phyloP scores from a whole-genome alignment of 2,888 invertebrate genomes.

The Hesperia comma region DNA sequence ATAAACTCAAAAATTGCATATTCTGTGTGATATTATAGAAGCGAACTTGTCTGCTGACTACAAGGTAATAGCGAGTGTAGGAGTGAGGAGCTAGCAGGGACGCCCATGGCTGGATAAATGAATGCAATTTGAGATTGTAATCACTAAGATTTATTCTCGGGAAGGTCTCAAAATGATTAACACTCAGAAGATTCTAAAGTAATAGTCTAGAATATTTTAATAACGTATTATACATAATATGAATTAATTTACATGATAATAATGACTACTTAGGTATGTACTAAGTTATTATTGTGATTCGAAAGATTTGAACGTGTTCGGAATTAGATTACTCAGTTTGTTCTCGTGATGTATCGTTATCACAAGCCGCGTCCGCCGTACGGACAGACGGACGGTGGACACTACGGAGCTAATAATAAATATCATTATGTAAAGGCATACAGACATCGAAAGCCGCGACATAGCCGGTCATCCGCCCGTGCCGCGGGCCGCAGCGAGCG shows the following conservation, averaged over 20 bases:
- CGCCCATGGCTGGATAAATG: not conserved
- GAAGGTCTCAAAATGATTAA: slow-evolving; percentile 9
- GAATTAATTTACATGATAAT: slow-evolving; percentile 9
- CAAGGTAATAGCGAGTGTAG: not conserved
- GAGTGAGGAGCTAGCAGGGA: not conserved
- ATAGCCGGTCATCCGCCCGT: no score
- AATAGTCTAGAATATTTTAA: slow-evolving; percentile 9
- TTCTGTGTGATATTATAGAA: no score
- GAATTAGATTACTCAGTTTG: slow-evolving; percentile 1
- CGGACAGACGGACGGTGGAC: not conserved
- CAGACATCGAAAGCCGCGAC: slow-evolving; percentile 2
- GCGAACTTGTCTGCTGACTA: no score
- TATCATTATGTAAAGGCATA: not conserved
- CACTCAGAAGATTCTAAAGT: slow-evolving; percentile 8
- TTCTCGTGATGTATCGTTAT: not conserved
- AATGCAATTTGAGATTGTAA: slow-evolving; percentile 6
- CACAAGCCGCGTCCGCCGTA: not conserved
- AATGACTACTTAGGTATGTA: slow-evolving; percentile 3
- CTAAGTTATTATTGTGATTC: slow-evolving; percentile 4
- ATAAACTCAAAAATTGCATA: no score
- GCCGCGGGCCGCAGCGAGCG: not conserved
- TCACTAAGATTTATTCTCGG: slow-evolving; percentile 5
- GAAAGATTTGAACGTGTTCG: slow-evolving; percentile 3
- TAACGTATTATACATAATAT: slow-evolving; percentile 8
- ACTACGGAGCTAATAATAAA: slow-evolving; percentile 7